Evolutionary conservation across 2,113 vertebrate genomes (phyloP), one percentile per base, ranked within the genome.

Genomic region (Datnioides undecimradiatus): DNA sequence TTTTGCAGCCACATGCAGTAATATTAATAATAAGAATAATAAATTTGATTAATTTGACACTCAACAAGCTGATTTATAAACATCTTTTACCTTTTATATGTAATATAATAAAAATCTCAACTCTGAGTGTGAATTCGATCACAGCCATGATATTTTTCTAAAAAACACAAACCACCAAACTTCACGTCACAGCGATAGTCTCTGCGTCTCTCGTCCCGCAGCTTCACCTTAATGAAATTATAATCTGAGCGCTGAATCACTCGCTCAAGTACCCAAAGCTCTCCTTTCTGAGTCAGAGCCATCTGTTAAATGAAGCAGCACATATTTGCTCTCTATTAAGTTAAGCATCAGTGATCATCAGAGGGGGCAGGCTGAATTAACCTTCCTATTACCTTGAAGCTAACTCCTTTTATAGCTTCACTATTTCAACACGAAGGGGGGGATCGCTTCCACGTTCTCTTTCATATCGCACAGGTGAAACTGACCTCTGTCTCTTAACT

Each of bases 241-340:
- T 89, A 88, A 90, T 87, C 87, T 82, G 82, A 71, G 83, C 27
- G 76, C 79, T 90, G 91, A 93, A 92, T 92, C 89, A 90, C 79
- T 91, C 82, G 84, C 89, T 86, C 85, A 91, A 93, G 90, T 88
- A 90, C 70, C 92, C 88, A 87, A 87, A 90, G 87, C 91, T 89
- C 82, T 88, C 84, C 79, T 86, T 87, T 90, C 89, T 89, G 84
- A 92, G 81, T 87, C 88, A 58, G 73, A 90, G 89, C 89, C 90
- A 90, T 92, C 92, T 93, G 93, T 88, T 90, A 87, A 92, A 91
- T 90, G 91, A 93, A 93, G 91, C 93, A 90, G 92, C 89, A 91
- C 92, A 93, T 92, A 94, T 94, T 93, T 92, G 89, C 85, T 92
- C 90, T 92, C 84, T 88, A 90, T 93, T 91, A 93, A 89, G 91